Evolutionary conservation across 92 coral and sea anemone species (phyloP).

Genomic region (Galaxea fascicularis): DNA sequence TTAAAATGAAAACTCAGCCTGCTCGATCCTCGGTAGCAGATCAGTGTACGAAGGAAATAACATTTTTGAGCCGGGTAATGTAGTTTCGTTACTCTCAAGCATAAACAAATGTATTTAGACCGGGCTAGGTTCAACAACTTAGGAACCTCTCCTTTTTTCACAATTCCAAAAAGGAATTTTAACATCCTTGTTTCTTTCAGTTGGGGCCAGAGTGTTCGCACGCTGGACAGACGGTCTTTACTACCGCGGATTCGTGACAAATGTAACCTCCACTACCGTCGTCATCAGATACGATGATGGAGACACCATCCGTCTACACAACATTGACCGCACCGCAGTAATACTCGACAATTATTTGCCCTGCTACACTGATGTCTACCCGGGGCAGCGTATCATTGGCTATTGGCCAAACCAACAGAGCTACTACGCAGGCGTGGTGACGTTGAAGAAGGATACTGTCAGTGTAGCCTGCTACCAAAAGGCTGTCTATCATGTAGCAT

Average conservation of each 20-base stretch:
- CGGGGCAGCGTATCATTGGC: constrained; percentile 33
- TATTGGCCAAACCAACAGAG: constrained; percentile 22
- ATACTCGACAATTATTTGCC: constrained; percentile 10
- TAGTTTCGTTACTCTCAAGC: too few species aligned
- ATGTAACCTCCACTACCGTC: constrained; percentile 2
- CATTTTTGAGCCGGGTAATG: too few species aligned
- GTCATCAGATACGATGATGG: constrained; percentile 37
- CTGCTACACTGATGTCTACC: not conserved
- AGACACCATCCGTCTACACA: not conserved
- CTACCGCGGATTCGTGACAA: not conserved
- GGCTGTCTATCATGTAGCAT: constrained; percentile 5
- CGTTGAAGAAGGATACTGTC: not conserved
- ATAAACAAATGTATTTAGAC: too few species aligned
- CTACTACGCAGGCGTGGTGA: constrained; percentile 32
- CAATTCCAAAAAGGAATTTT: too few species aligned
- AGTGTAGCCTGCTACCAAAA: not conserved
- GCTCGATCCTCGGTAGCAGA: too few species aligned
- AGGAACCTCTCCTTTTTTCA: too few species aligned
- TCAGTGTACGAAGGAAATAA: too few species aligned
- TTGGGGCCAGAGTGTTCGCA: constrained; percentile 39
- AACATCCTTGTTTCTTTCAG: not conserved
- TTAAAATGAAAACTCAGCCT: too few species aligned
- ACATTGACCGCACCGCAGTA: constrained; percentile 12
- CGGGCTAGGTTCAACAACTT: too few species aligned
- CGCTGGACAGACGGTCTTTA: constrained; percentile 37